A percentile compares a stretch with the other conserved stretches of the same genome.
phyloP scores from a whole-genome alignment of 2,113 vertebrate species.

The Bagarius yarrelli region DNA sequence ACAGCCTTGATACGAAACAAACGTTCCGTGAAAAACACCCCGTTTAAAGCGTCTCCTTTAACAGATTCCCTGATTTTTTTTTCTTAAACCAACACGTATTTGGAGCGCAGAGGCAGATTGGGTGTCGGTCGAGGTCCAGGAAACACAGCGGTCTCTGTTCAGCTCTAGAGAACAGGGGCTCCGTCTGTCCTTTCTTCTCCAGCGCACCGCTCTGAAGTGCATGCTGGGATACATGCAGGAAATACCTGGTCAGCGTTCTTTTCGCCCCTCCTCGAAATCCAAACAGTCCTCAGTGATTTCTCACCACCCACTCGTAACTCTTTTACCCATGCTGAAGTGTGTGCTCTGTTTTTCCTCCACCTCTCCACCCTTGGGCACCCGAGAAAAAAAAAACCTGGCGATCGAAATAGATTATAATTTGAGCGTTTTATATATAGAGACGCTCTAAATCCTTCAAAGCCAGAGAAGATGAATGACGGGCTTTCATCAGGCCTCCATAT shows the following conservation, averaged over 20 bases:
- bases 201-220: conserved; percentile 53
- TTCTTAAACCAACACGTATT: conserved; percentile 35
- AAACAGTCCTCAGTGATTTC: conserved; percentile 9
- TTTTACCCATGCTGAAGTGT: background rate
- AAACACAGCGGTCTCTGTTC: conserved; percentile 67
- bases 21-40: background rate
- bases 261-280: conserved; percentile 11
- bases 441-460: background rate
- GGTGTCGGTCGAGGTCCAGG: conserved; percentile 29
- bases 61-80: background rate
- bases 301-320: background rate
- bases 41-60: background rate
- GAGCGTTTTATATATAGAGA: conserved; percentile 2
- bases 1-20: background rate
- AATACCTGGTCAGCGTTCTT: conserved; percentile 47
- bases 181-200: conserved; percentile 66
- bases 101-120: conserved; percentile 21
- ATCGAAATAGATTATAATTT: conserved; percentile 21
- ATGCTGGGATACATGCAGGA: conserved; percentile 61
- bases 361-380: conserved; percentile 6
- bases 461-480: conserved; percentile 65
- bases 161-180: conserved; percentile 61
- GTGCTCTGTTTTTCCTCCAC: conserved; percentile 27
- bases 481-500: conserved; percentile 62
- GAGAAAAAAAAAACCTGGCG: background rate